Evolutionary conservation across 2,113 vertebrate genomes (phyloP).

Genomic region (Proteles cristata): DNA sequence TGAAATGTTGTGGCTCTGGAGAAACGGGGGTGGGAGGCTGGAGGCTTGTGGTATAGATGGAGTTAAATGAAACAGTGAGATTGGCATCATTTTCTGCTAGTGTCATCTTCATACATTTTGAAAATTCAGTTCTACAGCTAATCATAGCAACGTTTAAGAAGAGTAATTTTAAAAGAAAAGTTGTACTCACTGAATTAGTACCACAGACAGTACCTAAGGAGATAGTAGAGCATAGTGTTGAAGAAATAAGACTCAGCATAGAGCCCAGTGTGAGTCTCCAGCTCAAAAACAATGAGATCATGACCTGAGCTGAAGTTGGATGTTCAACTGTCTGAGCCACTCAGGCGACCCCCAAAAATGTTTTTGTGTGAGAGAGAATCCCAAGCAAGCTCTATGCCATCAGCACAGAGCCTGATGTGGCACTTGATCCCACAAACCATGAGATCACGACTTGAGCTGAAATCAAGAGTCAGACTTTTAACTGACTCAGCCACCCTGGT

Average conservation of each 20-base stretch:
- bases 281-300: too few relatives aligned
- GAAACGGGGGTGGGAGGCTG: neutral
- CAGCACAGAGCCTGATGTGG: too few relatives aligned
- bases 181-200: neutral
- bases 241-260: neutral
- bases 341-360: too few relatives aligned
- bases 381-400: too few relatives aligned
- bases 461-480: too few relatives aligned
- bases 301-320: too few relatives aligned
- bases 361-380: too few relatives aligned
- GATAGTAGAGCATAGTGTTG: neutral
- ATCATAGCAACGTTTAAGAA: neutral
- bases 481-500: too few relatives aligned
- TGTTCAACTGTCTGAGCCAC: too few relatives aligned
- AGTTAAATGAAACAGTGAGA: neutral
- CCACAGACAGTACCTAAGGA: neutral
- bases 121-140: neutral
- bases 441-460: too few relatives aligned
- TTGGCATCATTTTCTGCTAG: neutral
- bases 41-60: neutral
- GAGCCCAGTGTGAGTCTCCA: too few relatives aligned
- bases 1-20: neutral
- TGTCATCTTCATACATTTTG: neutral
- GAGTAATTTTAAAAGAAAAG: constrained; percentile 16
- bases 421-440: too few relatives aligned